Conservation (phyloP, 2,797 vertebrate species). For the Champsocephalus esox region DNA sequence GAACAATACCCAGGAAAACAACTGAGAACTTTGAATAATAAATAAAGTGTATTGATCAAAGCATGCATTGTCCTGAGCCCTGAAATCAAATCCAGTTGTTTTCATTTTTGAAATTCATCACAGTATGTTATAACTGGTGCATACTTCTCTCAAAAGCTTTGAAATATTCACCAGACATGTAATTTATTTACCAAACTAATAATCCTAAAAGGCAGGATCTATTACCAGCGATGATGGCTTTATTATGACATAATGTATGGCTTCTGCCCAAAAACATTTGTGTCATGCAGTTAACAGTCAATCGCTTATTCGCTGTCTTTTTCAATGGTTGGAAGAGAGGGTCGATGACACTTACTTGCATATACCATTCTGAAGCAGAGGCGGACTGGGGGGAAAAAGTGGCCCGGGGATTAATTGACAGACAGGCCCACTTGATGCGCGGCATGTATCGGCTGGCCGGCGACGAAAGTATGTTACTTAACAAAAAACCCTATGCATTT, state of each 20-base stretch:
- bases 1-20: constrained; percentile 24
- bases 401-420: too few relatives aligned
- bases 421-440: too few relatives aligned
- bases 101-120: constrained; percentile 29
- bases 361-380: not conserved
- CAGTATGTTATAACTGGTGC: constrained; percentile 18
- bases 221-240: not conserved
- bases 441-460: too few relatives aligned
- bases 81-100: constrained; percentile 52
- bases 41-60: constrained; percentile 52
- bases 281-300: not conserved
- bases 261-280: not conserved
- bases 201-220: not conserved
- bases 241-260: not conserved
- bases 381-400: too few relatives aligned
- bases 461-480: too few relatives aligned
- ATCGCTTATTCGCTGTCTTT: not conserved
- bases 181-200: not conserved
- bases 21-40: constrained; percentile 38
- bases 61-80: constrained; percentile 18
- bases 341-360: not conserved
- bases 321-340: not conserved
- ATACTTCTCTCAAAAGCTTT: not conserved
- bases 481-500: too few relatives aligned
- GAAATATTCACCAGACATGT: constrained; percentile 1